Evolutionary conservation across 2,797 vertebrate species (phyloP), one percentile per base, ranked within the genome.

Genomic region (Pelobates cultripes): DNA sequence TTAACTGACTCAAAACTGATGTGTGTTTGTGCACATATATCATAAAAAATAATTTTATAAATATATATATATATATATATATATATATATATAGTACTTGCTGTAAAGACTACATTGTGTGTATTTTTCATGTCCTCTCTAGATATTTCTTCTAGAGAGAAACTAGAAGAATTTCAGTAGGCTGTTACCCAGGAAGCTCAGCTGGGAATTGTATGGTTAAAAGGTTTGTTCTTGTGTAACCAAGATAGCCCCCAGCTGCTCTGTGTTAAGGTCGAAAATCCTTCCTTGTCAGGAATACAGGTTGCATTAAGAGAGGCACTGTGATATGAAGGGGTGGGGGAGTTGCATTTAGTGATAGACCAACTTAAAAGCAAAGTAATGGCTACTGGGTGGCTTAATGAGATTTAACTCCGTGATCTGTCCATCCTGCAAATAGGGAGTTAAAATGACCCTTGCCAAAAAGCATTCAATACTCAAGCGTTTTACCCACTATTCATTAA

Each of bases 181-280:
- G 12, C 67, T 79, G 73, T 79, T 79, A 76, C 82, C 61, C 66
- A 75, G 68, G 71, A 71, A 75, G 44, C 67, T 72, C 82, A 79
- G 12, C 17, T 79, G 82, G 82, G 82, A 84, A 79, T 84, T 75
- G 77, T 51, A 68, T 43, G 82, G 82, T 70, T 79, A 77, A 79
- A 84, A 84, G 82, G 77, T 64, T 66, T 84, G 71, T 68, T 76
- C 77, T 79, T 42, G 67, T 75, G 77, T 69, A 79, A 76, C 45
- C 10, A 40, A 79, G 82, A 84, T 67, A 70, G 68, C 57, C 51
- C 77, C 77, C 82, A 84, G 82, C 82, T 84, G 82, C 82, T 84
- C 72, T 67, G 68, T 79, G 72, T 84, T 84, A 84, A 57, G 72
- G 72, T 76, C 40, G 47, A 47, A 83, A 84, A 79, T 79, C 72